A percentile compares a stretch with the other conserved stretches of the same genome.
These are phyloP conservation scores for Carassius gibelio DNA, from an alignment of 2,113 vertebrate genomes.

Conservation along the genomic window DNA sequence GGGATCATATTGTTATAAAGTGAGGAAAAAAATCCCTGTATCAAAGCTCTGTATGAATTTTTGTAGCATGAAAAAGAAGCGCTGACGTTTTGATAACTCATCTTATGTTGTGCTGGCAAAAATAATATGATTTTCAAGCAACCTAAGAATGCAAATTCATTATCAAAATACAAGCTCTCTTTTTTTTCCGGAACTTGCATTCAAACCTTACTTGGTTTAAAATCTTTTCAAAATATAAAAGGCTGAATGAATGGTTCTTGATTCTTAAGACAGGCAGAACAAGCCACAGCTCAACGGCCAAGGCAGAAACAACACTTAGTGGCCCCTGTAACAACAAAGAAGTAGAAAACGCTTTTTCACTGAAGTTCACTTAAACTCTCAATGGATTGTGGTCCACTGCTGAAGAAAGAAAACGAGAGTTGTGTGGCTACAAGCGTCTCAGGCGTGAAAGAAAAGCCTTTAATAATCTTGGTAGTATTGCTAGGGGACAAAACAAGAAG, in stretches of 20 bases:
- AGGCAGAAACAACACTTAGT: not conserved
- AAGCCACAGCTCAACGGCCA: not conserved
- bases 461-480: not conserved
- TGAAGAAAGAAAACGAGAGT: not conserved
- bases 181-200: not conserved
- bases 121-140: not conserved
- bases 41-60: not conserved
- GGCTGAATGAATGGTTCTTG: not conserved
- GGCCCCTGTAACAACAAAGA: not conserved
- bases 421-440: not conserved
- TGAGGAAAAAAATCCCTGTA: not conserved
- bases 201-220: not conserved
- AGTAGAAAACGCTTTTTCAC: not conserved
- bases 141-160: not conserved
- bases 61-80: not conserved
- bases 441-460: not conserved
- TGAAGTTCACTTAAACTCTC: conserved; percentile 31
- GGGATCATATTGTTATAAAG: not conserved
- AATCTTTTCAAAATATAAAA: not conserved
- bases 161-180: not conserved
- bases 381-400: conserved; percentile 13
- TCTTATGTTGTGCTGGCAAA: not conserved
- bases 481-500: not conserved
- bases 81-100: not conserved
- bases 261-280: not conserved